phyloP scores from a whole-genome alignment of 2,888 invertebrate species.

The Noctuana brunneofusca region DNA sequence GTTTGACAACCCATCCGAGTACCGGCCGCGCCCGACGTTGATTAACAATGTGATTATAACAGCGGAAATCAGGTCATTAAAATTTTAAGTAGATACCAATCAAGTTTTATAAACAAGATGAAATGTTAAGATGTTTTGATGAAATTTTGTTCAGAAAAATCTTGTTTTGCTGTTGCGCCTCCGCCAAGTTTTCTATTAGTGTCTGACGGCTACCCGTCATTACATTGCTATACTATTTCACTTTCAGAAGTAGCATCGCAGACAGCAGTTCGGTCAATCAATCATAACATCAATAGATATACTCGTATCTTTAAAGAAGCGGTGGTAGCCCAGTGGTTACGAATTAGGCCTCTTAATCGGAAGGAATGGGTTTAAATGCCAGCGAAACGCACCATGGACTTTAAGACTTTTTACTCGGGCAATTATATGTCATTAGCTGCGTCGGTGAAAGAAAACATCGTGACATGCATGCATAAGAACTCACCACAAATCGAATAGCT shows the following conservation, averaged over 20 bases:
- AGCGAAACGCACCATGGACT: too few species aligned
- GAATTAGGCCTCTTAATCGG: too few species aligned
- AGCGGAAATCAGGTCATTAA: background rate
- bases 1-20: too few species aligned
- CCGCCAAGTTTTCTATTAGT: constrained; percentile 24
- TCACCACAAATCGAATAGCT: too few species aligned
- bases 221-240: background rate
- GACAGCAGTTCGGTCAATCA: background rate
- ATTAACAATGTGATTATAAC: too few species aligned
- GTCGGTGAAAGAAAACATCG: too few species aligned
- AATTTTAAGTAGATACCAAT: background rate
- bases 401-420: too few species aligned
- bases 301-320: background rate
- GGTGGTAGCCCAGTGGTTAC: too few species aligned
- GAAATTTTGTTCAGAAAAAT: background rate
- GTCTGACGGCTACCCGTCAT: constrained; percentile 1
- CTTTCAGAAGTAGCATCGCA: background rate
- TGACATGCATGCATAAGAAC: too few species aligned
- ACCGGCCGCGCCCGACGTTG: too few species aligned
- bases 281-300: background rate
- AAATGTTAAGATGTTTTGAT: constrained; percentile 13
- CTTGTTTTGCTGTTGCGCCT: constrained; percentile 8
- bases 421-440: too few species aligned
- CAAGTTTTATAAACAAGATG: constrained; percentile 4
- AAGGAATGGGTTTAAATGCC: too few species aligned